phyloP scores from a whole-genome alignment of 1,140 invertebrate genomes.

The Nymphalis io region DNA sequence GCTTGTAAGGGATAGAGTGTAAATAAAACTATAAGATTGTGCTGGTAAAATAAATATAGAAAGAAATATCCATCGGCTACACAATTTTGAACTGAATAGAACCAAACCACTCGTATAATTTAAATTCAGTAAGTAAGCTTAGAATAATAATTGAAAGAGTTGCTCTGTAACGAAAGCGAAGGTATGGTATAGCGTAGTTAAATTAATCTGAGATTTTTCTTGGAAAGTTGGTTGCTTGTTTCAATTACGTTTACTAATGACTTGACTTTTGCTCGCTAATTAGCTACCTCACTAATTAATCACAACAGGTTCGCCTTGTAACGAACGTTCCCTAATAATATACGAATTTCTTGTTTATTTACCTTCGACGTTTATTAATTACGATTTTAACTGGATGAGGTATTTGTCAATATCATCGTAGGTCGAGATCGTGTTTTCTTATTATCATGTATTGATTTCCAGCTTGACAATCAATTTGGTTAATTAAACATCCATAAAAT shows the following conservation, averaged over 20 bases:
- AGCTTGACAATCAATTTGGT: neutral
- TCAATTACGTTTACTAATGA: conserved; percentile 73
- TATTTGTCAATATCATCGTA: neutral
- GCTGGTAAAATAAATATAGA: neutral
- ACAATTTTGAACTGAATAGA: conserved; percentile 2
- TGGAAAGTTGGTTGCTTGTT: conserved; percentile 59
- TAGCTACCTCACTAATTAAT: conserved; percentile 71
- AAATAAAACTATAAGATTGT: neutral
- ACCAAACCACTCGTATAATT: neutral
- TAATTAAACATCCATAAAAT: no score
- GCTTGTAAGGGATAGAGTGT: neutral
- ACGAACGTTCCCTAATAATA: conserved; percentile 47
- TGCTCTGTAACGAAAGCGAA: conserved; percentile 22
- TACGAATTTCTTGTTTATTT: conserved; percentile 54
- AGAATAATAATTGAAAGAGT: conserved; percentile 24
- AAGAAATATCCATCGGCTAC: neutral
- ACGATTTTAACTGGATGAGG: conserved; percentile 40
- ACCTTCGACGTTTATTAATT: conserved; percentile 36
- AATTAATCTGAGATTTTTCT: conserved; percentile 62
- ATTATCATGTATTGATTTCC: neutral
- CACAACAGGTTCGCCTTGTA: conserved; percentile 62
- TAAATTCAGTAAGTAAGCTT: conserved; percentile 3
- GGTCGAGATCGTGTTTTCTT: neutral
- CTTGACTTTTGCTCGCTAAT: conserved; percentile 70
- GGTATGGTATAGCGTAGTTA: conserved; percentile 36